Conservation (phyloP, 2,113 vertebrate genomes). For the Podarcis cretensis region DNA sequence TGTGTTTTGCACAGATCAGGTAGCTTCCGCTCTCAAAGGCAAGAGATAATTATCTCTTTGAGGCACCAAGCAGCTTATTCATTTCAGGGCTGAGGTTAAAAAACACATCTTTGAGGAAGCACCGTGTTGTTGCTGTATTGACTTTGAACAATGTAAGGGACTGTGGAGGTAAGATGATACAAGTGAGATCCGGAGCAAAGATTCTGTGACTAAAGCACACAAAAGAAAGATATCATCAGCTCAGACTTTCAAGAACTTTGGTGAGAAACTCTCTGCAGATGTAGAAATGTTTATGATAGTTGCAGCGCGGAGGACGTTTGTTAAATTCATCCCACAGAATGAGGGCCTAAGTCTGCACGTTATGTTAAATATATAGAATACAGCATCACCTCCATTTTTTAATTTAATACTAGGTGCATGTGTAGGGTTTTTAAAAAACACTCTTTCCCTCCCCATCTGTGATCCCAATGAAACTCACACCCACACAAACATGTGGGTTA, state of each 20-base stretch:
- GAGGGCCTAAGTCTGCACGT: not conserved
- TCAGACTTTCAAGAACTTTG: not conserved
- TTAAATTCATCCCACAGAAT: not conserved
- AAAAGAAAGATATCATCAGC: not conserved
- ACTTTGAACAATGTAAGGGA: conserved; percentile 13
- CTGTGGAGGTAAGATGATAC: conserved; percentile 17
- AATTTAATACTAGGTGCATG: too few relatives aligned
- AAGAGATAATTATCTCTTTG: conserved; percentile 32
- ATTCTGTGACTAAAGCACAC: not conserved
- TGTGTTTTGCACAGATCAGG: conserved; percentile 29
- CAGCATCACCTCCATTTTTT: not conserved
- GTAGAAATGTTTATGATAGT: not conserved
- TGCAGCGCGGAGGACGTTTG: not conserved
- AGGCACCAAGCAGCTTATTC: not conserved
- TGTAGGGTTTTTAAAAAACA: not conserved
- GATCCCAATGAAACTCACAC: too few relatives aligned
- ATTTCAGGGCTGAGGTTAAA: not conserved
- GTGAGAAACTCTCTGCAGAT: not conserved
- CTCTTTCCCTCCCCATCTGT: not conserved
- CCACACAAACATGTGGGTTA: too few relatives aligned
- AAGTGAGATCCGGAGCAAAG: not conserved
- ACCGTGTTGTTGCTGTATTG: conserved; percentile 3
- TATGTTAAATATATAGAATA: not conserved
- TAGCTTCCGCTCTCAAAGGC: conserved; percentile 4
- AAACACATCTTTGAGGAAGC: conserved; percentile 11